Percentiles rank a stretch among this genome's conserved stretches.
Evolutionary conservation across 2,113 vertebrate species (phyloP).

Genomic region (Brienomyrus longianalis): DNA sequence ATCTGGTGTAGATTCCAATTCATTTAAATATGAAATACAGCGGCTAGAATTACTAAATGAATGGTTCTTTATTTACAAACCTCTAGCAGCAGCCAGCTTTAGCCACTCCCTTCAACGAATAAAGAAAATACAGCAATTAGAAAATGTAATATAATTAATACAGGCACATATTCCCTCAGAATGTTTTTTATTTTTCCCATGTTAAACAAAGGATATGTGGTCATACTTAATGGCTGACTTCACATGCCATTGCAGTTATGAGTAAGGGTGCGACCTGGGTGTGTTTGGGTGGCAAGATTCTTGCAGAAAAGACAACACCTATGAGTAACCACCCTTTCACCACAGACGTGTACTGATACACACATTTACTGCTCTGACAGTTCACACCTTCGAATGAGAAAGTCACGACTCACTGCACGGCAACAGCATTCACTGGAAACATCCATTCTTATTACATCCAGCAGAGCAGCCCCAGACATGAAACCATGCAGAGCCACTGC

Average conservation of each 20-base stretch:
- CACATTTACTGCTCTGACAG: background rate
- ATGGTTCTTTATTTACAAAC: background rate
- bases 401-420: background rate
- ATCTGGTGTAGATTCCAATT: background rate
- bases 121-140: background rate
- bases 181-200: background rate
- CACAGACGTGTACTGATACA: background rate
- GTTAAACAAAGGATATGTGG: background rate
- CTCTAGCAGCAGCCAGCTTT: background rate
- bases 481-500: background rate
- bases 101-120: background rate
- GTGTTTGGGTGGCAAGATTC: background rate
- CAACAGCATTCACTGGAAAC: background rate
- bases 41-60: background rate
- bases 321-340: background rate
- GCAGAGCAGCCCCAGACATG: background rate
- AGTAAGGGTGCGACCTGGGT: conserved; percentile 1
- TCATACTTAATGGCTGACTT: background rate
- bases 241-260: background rate
- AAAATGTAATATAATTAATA: background rate
- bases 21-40: background rate
- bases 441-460: background rate
- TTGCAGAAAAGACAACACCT: background rate
- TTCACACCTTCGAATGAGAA: background rate
- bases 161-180: background rate